Evolutionary conservation across 2,888 invertebrate genomes (phyloP), one percentile per base, ranked within the genome.

Genomic region (Protodeltote pygarga): DNA sequence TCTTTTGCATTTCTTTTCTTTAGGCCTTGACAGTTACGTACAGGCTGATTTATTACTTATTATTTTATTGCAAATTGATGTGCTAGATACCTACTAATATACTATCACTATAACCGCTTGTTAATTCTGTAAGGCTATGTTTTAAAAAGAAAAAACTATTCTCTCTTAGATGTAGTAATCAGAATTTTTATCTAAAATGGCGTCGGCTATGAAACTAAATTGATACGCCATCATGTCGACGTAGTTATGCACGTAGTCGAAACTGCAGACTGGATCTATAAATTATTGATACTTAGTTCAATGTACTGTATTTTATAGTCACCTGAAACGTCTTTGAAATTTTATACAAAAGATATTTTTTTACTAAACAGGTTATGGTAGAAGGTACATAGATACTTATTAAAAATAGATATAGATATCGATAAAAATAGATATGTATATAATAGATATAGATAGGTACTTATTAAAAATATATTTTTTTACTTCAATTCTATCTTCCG

Each of bases 221-320:
- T 59, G 64, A 63, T 45, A 63, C 25, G 25, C 19, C 20, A 40
- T 19, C 40, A 60, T 57, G 14, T 29, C 34, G 38, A 14, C 8
- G 8, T 3, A 31, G 50, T 32, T 37, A n/a, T 48, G 61, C 66
- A n/a, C n/a, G n/a, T n/a, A 40, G 41, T 44, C 37, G 54, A 41
- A 35, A 35, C 34, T 40, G 42, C 29, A 48, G 47, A 41, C 25
- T 33, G n/a, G n/a, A n/a, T n/a, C n/a, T 29, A 3, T 13, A 50
- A 61, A 38, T 39, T 50, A 50, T 33, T 9, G 39, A 32, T 39
- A 49, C 42, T 62, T 49, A 34, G 40, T 41, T 53, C 31, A 65
- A 46, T 65, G 38, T 41, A 46, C 55, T 54, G 49, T 49, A 21
- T 25, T 62, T 62, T 60, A 62, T 65, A 37, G 65, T 28, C 49